A percentile compares a stretch with the other conserved stretches of the same genome.
phyloP scores from a whole-genome alignment of 2,797 vertebrate genomes.

The Varecia variegata region DNA sequence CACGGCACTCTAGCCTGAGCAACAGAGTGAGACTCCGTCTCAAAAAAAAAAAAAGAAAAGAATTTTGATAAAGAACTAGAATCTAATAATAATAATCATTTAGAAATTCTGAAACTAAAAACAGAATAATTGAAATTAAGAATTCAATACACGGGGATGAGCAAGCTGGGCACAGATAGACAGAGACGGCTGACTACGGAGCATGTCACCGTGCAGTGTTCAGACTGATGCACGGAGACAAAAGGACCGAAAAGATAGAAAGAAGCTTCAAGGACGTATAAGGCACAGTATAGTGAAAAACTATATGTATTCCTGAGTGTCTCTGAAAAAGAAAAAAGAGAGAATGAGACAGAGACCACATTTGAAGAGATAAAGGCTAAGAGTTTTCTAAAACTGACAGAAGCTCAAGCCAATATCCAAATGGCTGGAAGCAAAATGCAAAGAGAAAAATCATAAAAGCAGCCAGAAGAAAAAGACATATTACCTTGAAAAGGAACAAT shows the following conservation, averaged over 20 bases:
- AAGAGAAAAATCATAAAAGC: neutral
- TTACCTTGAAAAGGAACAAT: neutral
- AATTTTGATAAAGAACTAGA: neutral
- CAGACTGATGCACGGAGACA: neutral
- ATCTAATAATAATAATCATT: neutral
- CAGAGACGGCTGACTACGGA: neutral
- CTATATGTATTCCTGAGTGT: neutral
- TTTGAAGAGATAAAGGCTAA: neutral
- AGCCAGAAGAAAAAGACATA: neutral
- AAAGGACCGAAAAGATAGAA: neutral
- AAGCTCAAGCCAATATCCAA: neutral
- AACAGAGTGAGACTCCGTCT: too few species aligned
- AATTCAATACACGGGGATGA: neutral
- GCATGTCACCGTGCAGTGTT: neutral
- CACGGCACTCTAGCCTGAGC: too few species aligned
- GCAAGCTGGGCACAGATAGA: neutral
- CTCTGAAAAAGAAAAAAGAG: neutral
- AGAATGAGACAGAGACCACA: neutral
- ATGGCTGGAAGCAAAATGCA: neutral
- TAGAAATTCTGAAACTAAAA: neutral
- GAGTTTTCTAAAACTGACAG: neutral
- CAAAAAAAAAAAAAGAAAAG: neutral
- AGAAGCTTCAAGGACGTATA: neutral
- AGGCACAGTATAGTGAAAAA: neutral
- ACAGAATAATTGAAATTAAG: neutral